Percentiles rank a stretch among this genome's conserved stretches.
Evolutionary conservation across 2,888 invertebrate species (phyloP).

Genomic region (Byasa hedistus): DNA sequence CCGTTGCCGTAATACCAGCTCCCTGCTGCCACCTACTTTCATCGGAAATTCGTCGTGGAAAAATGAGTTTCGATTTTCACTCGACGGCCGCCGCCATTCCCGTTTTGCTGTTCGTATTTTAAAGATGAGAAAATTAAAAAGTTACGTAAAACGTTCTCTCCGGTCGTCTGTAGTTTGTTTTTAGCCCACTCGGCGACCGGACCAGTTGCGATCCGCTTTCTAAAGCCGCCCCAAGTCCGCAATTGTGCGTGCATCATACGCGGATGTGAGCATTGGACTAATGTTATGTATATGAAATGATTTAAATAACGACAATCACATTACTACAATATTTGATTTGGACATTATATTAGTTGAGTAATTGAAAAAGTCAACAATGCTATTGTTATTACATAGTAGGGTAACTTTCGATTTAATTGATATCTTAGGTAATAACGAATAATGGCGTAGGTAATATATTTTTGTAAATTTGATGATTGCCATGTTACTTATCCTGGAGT

Average conservation of each 20-base stretch:
- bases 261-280: conserved; percentile 60
- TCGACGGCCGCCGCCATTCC: conserved; percentile 16
- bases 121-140: conserved; percentile 25
- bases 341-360: neutral
- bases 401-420: no score
- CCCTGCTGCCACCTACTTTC: conserved; percentile 52
- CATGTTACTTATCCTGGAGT: no score
- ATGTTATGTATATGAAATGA: conserved; percentile 43
- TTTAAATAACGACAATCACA: conserved; percentile 31
- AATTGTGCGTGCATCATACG: conserved; percentile 58
- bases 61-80: conserved; percentile 55
- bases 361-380: no score
- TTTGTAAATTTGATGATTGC: no score
- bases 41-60: conserved; percentile 67
- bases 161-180: conserved; percentile 52
- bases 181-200: conserved; percentile 57
- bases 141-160: conserved; percentile 43
- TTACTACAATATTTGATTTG: neutral
- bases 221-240: conserved; percentile 58
- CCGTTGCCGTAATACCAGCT: conserved; percentile 50
- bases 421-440: no score
- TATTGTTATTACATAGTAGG: no score
- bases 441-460: no score
- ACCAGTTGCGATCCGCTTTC: conserved; percentile 71
- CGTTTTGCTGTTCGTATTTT: neutral